Conservation (phyloP, 1,140 invertebrate species). For the Drosophila novamexicana region DNA sequence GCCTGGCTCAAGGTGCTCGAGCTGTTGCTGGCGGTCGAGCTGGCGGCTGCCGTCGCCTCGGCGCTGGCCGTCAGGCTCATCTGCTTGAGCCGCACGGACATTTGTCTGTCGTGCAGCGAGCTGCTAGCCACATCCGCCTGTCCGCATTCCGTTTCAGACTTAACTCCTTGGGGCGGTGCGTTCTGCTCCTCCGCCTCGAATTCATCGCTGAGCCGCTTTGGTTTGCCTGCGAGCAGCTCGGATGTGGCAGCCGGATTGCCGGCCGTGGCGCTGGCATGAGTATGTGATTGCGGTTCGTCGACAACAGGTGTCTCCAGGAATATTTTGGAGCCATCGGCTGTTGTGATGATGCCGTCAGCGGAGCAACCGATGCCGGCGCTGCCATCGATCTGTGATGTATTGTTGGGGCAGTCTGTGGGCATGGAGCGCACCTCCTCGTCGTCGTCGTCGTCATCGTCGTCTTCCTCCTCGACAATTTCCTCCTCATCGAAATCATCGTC, state of each 20-base stretch:
- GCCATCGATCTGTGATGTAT: conserved; percentile 66
- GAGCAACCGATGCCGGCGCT: background rate
- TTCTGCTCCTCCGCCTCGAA: conserved; percentile 54
- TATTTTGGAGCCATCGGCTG: conserved; percentile 74
- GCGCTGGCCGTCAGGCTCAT: conserved; percentile 72
- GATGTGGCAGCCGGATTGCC: conserved; percentile 21
- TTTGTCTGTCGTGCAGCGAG: conserved; percentile 65
- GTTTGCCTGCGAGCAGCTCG: conserved; percentile 53
- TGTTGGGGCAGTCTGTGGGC: conserved; percentile 55
- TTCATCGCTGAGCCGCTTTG: conserved; percentile 82
- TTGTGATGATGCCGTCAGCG: conserved; percentile 64
- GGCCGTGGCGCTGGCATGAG: conserved; percentile 22
- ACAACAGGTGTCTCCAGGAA: conserved; percentile 81
- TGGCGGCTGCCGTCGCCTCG: conserved; percentile 37
- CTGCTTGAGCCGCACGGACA: conserved; percentile 79
- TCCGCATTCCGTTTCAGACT: conserved; percentile 43
- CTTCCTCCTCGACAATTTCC: conserved; percentile 51
- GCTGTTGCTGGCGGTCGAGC: conserved; percentile 2
- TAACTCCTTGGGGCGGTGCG: conserved; percentile 21
- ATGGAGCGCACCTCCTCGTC: conserved; percentile 26
- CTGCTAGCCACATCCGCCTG: conserved; percentile 42
- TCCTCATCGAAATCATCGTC: conserved; percentile 69
- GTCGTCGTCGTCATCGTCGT: conserved; percentile 53
- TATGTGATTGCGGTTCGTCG: conserved; percentile 68
- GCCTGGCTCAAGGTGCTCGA: conserved; percentile 35